A percentile compares a stretch with the other conserved stretches of the same genome.
These are phyloP conservation scores for Toxotes chatareus DNA, from an alignment of 2,113 vertebrate genomes.

Conservation along the genomic window DNA sequence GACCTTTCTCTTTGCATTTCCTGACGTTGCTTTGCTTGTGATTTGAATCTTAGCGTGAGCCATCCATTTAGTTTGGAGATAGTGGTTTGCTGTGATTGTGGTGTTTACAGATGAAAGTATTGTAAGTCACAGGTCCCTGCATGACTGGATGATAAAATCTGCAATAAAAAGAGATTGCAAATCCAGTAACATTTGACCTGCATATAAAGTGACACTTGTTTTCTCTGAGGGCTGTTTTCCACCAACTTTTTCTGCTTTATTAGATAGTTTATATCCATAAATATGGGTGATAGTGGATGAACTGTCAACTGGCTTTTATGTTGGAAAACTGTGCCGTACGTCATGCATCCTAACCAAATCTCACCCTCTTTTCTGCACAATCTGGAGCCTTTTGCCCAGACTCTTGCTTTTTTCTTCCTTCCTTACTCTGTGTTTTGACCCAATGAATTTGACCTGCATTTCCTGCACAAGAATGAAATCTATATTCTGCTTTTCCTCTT, in stretches of 20 bases:
- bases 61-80: neutral
- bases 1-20: neutral
- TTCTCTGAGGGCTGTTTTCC: neutral
- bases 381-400: neutral
- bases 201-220: slow-evolving; percentile 1
- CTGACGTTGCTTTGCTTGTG: neutral
- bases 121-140: neutral
- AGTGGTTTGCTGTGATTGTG: neutral
- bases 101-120: neutral
- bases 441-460: slow-evolving; percentile 44
- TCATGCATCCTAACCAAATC: neutral
- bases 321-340: neutral
- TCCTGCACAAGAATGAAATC: slow-evolving; percentile 63
- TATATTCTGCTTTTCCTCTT: slow-evolving; percentile 70
- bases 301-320: neutral
- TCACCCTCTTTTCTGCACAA: neutral
- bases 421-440: slow-evolving; percentile 34
- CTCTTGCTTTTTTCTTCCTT: slow-evolving; percentile 30
- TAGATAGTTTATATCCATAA: neutral
- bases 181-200: neutral
- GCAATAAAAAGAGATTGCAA: neutral
- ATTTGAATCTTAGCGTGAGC: neutral
- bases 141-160: neutral
- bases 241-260: neutral
- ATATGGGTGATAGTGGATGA: neutral